Evolutionary conservation across 2,113 vertebrate genomes (phyloP).

Genomic region (Cyprinodon brontotheroides): DNA sequence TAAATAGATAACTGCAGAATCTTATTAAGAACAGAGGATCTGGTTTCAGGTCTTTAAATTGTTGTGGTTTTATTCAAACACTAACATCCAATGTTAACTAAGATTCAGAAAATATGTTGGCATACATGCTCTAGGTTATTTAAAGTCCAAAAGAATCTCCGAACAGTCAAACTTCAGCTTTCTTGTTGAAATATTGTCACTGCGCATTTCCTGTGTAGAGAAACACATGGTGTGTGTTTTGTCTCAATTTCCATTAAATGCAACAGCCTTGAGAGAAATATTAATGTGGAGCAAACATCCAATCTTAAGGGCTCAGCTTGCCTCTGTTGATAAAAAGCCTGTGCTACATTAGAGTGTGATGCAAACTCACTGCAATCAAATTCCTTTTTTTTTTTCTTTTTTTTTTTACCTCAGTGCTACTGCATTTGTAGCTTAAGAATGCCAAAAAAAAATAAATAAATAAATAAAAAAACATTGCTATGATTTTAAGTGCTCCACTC

Average conservation of each 20-base stretch:
- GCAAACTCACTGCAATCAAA: conserved; percentile 71
- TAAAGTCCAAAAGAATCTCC: conserved; percentile 10
- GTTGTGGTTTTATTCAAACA: conserved; percentile 7
- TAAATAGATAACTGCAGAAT: background rate
- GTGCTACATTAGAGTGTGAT: conserved; percentile 60
- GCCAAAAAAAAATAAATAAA: conserved; percentile 20
- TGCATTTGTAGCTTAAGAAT: conserved; percentile 48
- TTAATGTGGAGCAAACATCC: conserved; percentile 60
- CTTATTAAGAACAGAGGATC: background rate
- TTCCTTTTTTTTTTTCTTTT: conserved; percentile 8
- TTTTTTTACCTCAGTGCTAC: conserved; percentile 41
- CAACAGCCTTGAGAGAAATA: conserved; percentile 63
- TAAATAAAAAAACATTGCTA: conserved; percentile 39
- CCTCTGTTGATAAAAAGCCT: conserved; percentile 63
- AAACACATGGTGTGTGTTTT: conserved; percentile 38
- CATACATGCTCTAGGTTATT: conserved; percentile 1
- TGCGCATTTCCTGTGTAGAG: conserved; percentile 34
- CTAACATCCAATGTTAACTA: conserved; percentile 19
- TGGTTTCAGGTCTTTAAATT: background rate
- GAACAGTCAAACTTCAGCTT: conserved; percentile 47
- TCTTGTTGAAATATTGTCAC: conserved; percentile 49
- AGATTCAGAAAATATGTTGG: conserved; percentile 32
- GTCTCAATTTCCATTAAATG: conserved; percentile 58
- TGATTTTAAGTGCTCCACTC: conserved; percentile 47
- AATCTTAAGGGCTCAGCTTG: conserved; percentile 47